phyloP scores from a whole-genome alignment of 2,113 vertebrate genomes.

The Agelaius phoeniceus region DNA sequence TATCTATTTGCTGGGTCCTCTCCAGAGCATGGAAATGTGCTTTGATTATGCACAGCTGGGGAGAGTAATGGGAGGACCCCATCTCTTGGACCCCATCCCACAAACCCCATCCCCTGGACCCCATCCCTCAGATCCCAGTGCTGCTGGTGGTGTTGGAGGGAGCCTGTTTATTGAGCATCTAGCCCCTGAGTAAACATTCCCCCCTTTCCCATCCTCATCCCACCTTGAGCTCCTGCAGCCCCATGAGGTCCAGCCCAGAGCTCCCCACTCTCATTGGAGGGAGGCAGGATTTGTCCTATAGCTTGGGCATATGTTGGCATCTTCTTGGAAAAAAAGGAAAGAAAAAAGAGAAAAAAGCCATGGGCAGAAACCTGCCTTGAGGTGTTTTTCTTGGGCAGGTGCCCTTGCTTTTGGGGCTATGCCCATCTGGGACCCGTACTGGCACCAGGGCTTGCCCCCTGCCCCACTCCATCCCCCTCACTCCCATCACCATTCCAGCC shows the following conservation, averaged over 20 bases:
- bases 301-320: neutral
- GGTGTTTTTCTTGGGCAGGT: neutral
- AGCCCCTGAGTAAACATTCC: neutral
- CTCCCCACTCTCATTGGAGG: neutral
- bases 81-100: fast-evolving
- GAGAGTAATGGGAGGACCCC: neutral
- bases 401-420: neutral
- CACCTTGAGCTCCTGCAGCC: neutral
- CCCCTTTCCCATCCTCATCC: neutral
- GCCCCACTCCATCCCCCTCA: neutral
- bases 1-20: neutral
- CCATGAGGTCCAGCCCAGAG: fast-evolving
- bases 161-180: neutral
- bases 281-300: neutral
- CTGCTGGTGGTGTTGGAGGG: neutral
- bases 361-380: neutral
- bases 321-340: neutral
- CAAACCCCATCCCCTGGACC: neutral
- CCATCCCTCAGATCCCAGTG: fast-evolving
- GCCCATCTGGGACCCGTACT: neutral
- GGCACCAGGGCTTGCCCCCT: neutral
- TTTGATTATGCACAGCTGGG: neutral
- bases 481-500: neutral
- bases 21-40: neutral
- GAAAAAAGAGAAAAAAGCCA: neutral